phyloP scores from a whole-genome alignment of 1,140 invertebrate species.

The Lordiphosa collinella region DNA sequence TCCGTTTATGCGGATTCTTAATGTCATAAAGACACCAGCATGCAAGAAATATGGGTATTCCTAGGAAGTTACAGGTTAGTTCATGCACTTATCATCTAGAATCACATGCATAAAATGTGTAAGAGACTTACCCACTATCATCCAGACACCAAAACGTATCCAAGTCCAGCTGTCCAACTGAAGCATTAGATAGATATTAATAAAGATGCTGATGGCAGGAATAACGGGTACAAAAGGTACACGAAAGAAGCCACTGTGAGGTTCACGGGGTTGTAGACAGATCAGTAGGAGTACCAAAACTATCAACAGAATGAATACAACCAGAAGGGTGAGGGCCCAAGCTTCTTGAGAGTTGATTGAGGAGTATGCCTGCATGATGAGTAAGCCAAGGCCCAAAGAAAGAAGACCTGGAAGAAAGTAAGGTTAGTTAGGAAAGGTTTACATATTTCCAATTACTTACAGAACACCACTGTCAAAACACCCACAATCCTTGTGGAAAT shows the following conservation, averaged over 20 bases:
- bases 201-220: slow-evolving; percentile 85
- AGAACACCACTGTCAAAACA: slow-evolving; percentile 48
- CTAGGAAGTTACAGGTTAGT: slow-evolving; percentile 38
- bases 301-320: slow-evolving; percentile 48
- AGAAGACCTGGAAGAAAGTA: slow-evolving; percentile 42
- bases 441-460: slow-evolving; percentile 27
- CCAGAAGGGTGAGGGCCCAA: slow-evolving; percentile 56
- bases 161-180: slow-evolving; percentile 85
- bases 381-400: slow-evolving; percentile 53
- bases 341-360: slow-evolving; percentile 37
- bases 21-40: slow-evolving; percentile 73
- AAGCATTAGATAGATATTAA: slow-evolving; percentile 88
- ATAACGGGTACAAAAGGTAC: slow-evolving; percentile 87
- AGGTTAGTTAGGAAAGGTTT: too few relatives aligned
- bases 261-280: slow-evolving; percentile 62
- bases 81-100: slow-evolving; percentile 23
- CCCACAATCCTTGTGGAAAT: slow-evolving; percentile 63
- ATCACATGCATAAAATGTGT: slow-evolving; percentile 32
- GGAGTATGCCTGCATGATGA: slow-evolving; percentile 61
- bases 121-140: slow-evolving; percentile 81
- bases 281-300: slow-evolving; percentile 50
- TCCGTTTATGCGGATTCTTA: slow-evolving; percentile 52
- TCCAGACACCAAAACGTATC: slow-evolving; percentile 87
- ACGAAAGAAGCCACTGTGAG: slow-evolving; percentile 74
- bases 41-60: slow-evolving; percentile 70